Evolutionary conservation across 2,113 vertebrate genomes (phyloP), one percentile per base, ranked within the genome.

Genomic region (Carettochelys insculpta): DNA sequence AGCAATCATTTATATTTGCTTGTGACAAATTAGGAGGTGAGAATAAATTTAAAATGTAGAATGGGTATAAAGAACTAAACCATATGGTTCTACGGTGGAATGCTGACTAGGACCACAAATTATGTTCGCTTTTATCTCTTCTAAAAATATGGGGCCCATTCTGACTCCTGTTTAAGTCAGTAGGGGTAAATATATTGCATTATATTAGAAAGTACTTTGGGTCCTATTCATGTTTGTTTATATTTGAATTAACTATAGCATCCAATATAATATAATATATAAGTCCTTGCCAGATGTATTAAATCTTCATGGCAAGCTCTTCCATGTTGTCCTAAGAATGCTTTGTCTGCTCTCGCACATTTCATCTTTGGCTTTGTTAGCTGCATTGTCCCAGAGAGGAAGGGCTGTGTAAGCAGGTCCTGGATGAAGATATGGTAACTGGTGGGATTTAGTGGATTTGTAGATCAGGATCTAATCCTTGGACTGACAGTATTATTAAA

Each of bases 161-260:
- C 22, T 22, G 41, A 38, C 7, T 1, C 45, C 47, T 77, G 8
- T 24, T 51, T 65, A 88, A 91, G 82, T 85, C 16, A 24, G 3
- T 84, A 16, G 38, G 6, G 41, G 38, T 41, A 53, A 73, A 2
- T 4, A 77, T 17, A 56, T 0, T n/a, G n/a, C n/a, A 0, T 13
- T 65, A 38, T 85, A 14, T 83, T 80, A 3, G 3, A 34, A 53
- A 50, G 9, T 50, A 38, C 48, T 65, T 27, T 78, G 45, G 45
- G 75, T 25, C 43, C 34, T 85, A 65, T 19, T 29, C 81, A 61
- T 45, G 6, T 38, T 1, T 73, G 50, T 29, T 29, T 90, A 2
- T 77, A n/a, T 83, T 43, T 31, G 86, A 41, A n/a, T 83, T 77
- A 22, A 5, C 27, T 51, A 14, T 56, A 83, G 22, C 2, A 85